Conservation (phyloP, 2,113 vertebrate species). For the Xiphophorus maculatus region DNA sequence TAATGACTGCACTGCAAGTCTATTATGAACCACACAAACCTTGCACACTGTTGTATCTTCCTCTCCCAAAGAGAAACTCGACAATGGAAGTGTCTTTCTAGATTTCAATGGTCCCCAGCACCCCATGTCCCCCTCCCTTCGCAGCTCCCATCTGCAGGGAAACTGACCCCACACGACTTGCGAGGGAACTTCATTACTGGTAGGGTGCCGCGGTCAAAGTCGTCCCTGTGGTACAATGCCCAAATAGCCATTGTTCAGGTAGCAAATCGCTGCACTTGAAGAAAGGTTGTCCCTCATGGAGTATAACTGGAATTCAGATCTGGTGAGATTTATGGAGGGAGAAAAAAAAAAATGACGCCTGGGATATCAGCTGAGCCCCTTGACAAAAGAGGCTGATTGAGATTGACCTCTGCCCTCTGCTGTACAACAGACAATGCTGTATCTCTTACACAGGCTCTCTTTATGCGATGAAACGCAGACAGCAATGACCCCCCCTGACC, state of each 20-base stretch:
- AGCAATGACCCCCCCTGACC: constrained; percentile 59
- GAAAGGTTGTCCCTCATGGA: constrained; percentile 43
- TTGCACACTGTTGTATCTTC: constrained; percentile 45
- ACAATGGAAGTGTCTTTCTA: constrained; percentile 44
- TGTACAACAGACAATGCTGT: constrained; percentile 47
- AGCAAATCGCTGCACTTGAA: constrained; percentile 33
- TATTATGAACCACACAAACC: constrained; percentile 58
- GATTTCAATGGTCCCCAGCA: constrained; percentile 40
- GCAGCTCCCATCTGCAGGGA: constrained; percentile 26
- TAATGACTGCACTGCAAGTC: constrained; percentile 58
- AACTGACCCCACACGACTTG: constrained; percentile 47
- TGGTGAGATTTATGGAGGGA: constrained; percentile 7
- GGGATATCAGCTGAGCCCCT: constrained; percentile 44
- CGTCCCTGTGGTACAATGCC: constrained; percentile 46
- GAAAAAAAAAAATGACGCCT: constrained; percentile 28
- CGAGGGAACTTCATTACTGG: constrained; percentile 75
- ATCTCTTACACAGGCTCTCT: constrained; percentile 58
- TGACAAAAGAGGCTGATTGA: constrained; percentile 63
- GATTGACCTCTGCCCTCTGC: constrained; percentile 49
- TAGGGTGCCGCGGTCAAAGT: constrained; percentile 62
- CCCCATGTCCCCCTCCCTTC: constrained; percentile 5
- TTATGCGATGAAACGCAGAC: constrained; percentile 42
- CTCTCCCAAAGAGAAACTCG: constrained; percentile 33
- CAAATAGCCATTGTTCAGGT: constrained; percentile 58
- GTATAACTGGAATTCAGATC: constrained; percentile 49